phyloP scores from a whole-genome alignment of 23 tunicate species.

The Halocynthia roretzi region DNA sequence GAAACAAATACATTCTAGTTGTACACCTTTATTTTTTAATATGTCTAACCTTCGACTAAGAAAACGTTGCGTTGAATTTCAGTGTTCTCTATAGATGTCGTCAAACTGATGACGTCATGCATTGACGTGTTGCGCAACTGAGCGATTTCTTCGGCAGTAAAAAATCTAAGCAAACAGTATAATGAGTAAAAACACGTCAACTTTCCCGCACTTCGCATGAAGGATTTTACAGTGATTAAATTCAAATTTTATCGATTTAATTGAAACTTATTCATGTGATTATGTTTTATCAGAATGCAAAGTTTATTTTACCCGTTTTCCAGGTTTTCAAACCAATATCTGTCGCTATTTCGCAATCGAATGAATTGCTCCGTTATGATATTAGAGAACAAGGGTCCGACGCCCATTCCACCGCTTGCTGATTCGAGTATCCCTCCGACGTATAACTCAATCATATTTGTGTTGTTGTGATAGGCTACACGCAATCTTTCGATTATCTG shows the following conservation, averaged over 20 bases:
- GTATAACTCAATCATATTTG: conserved; percentile 55
- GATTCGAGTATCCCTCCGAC: conserved; percentile 84
- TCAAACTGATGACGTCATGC: conserved; percentile 51
- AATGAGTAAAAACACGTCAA: no score
- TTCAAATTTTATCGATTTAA: no score
- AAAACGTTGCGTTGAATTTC: conserved; percentile 58
- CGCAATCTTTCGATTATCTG: conserved; percentile 18
- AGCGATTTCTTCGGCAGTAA: conserved; percentile 32
- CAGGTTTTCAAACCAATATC: conserved; percentile 89
- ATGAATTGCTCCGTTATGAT: conserved; percentile 61
- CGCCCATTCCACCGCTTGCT: not conserved
- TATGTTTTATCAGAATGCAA: no score
- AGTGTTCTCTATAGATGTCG: conserved; percentile 26
- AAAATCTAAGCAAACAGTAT: conserved; percentile 7
- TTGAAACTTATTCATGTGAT: no score
- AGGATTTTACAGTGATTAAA: no score
- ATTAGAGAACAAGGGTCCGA: conserved; percentile 34
- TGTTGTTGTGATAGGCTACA: conserved; percentile 34
- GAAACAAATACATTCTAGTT: no score
- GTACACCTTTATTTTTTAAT: not conserved
- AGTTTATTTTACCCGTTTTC: conserved; percentile 34
- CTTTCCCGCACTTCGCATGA: no score
- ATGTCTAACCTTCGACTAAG: conserved; percentile 33
- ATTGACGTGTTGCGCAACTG: conserved; percentile 53
- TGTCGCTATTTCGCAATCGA: conserved; percentile 71